Evolutionary conservation across 2,797 vertebrate species (phyloP).

Genomic region (Rhadinocentrus ornatus): DNA sequence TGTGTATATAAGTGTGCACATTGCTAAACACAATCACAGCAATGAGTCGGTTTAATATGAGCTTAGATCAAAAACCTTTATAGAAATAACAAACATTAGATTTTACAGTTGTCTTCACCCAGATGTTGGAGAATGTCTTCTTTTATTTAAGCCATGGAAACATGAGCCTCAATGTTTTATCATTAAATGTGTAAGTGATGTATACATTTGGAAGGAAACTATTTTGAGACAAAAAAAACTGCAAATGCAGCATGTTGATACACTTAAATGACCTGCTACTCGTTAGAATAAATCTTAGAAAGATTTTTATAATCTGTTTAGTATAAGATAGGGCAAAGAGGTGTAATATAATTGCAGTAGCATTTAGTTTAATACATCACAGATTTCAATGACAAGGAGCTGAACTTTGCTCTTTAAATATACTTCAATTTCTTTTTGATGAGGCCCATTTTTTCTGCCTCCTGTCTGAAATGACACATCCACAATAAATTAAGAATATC

Average conservation of each 20-base stretch:
- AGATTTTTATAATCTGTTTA: neutral
- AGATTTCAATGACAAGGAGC: too few relatives aligned
- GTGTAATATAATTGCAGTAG: too few relatives aligned
- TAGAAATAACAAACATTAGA: slow-evolving; percentile 57
- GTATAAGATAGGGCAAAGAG: neutral
- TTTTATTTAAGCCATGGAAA: slow-evolving; percentile 41
- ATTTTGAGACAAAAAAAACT: neutral
- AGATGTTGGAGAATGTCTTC: slow-evolving; percentile 51
- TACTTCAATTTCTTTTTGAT: too few relatives aligned
- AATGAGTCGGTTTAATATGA: slow-evolving; percentile 48
- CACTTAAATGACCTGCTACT: neutral
- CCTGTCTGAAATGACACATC: too few relatives aligned
- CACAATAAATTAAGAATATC: too few relatives aligned
- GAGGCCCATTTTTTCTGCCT: too few relatives aligned
- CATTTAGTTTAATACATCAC: too few relatives aligned
- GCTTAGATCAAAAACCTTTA: slow-evolving; percentile 61
- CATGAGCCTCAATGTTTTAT: slow-evolving; percentile 18
- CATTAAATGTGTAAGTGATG: slow-evolving; percentile 34
- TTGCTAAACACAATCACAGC: slow-evolving; percentile 34
- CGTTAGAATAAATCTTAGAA: neutral
- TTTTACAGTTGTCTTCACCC: slow-evolving; percentile 41
- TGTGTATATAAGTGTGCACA: slow-evolving; percentile 12
- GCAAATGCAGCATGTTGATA: neutral
- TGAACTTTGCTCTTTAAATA: too few relatives aligned
- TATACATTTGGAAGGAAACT: slow-evolving; percentile 21